These are phyloP conservation scores for Campylomormyrus numenius DNA, from an alignment of 2,113 vertebrate species.

Conservation along the genomic window DNA sequence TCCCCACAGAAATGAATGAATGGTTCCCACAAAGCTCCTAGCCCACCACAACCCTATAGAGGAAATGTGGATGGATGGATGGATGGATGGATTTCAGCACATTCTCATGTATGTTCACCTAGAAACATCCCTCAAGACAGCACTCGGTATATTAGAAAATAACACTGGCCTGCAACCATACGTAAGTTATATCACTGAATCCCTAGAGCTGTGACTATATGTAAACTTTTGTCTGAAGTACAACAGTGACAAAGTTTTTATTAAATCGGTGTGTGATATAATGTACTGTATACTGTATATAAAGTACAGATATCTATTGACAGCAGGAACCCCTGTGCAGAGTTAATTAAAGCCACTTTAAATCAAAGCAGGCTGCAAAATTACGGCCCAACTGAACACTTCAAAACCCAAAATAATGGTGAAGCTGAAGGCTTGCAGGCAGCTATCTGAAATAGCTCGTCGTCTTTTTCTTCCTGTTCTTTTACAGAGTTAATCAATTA, in stretches of 20 bases:
- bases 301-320: background rate
- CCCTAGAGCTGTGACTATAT: background rate
- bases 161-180: background rate
- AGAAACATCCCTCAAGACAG: background rate
- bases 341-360: background rate
- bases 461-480: background rate
- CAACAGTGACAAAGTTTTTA: background rate
- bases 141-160: background rate
- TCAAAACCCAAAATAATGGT: background rate
- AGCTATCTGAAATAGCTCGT: background rate
- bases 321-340: background rate
- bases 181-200: background rate
- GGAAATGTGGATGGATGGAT: background rate
- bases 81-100: background rate
- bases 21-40: too few species aligned
- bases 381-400: background rate
- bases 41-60: too few species aligned
- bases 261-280: background rate
- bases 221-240: background rate
- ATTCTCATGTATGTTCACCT: background rate
- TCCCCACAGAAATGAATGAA: too few species aligned
- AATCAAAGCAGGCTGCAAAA: background rate
- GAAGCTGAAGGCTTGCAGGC: background rate
- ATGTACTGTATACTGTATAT: background rate
- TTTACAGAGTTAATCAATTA: background rate